Evolutionary conservation across 2,113 vertebrate genomes (phyloP), one percentile per base, ranked within the genome.

Genomic region (Columbina picui): DNA sequence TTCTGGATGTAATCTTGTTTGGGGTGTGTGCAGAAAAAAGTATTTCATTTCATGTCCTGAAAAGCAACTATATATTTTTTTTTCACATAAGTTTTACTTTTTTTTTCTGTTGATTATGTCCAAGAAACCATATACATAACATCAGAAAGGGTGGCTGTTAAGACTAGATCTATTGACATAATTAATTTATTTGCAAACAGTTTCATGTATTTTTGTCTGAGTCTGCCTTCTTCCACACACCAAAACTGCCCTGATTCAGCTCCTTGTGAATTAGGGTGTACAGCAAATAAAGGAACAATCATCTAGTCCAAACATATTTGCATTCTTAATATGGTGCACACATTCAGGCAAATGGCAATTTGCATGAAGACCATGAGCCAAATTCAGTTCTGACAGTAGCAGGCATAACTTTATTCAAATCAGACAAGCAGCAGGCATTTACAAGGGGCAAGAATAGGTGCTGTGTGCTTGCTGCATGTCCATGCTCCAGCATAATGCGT

Each of bases 171-270:
- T 84, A 59, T 88, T 94, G 89, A 89, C 77, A 84, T 89, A 90
- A 96, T 96, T 95, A 92, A 94, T 53, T 89, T 96, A 96, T 97
- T 96, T 97, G 92, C 94, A 95, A 96, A 97, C 94, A 96, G 56
- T 94, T 90, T 90, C 56, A 74, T 89, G 92, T 60, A 87, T 95
- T 94, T 92, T 95, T 89, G 68, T 95, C 64, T 71, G 76, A 67
- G 73, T 60, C 71, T 96, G 90, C 83, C 71, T 95, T 86, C 85
- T 76, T 83, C 63, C 85, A 92, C 4, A 2, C 79, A 93, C 78
- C 53, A 78, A 86, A 95, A 61, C 93, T 91, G 79, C 55, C 47
- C 85, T 80, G 91, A 97, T 94, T 97, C 94, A 97, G 79, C 55
- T 91, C 55, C 64, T 81, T 90, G 85, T 96, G 93, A 96, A 96